These are phyloP conservation scores for Chaetura pelagica DNA, from an alignment of 2,113 vertebrate genomes.

Conservation along the genomic window DNA sequence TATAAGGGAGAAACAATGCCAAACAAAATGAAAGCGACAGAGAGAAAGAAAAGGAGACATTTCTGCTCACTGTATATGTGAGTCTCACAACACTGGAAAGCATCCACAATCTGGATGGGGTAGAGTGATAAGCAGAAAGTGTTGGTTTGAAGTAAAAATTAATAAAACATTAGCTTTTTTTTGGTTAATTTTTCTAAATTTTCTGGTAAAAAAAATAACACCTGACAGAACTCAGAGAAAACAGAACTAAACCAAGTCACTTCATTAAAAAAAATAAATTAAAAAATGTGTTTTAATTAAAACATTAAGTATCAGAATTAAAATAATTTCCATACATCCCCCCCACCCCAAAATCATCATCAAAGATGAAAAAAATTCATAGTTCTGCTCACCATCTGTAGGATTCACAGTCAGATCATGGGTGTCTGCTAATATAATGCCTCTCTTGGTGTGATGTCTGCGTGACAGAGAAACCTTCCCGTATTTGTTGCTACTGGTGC, in stretches of 20 bases:
- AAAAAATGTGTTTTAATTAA: not conserved
- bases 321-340: not conserved
- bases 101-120: not conserved
- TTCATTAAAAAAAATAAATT: not conserved
- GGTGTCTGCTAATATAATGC: constrained; percentile 48
- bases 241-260: not conserved
- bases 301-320: not conserved
- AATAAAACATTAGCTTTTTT: not conserved
- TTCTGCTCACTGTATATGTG: not conserved
- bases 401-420: constrained; percentile 24
- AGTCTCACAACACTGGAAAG: not conserved
- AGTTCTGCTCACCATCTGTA: constrained; percentile 53
- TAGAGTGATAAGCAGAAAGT: not conserved
- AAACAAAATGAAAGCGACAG: not conserved
- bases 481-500: not conserved
- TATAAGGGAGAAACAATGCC: not conserved
- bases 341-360: not conserved
- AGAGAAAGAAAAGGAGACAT: not conserved
- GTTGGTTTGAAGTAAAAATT: not conserved
- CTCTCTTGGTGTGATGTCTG: constrained; percentile 79
- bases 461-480: constrained; percentile 13
- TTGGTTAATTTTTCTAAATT: not conserved
- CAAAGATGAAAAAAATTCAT: not conserved
- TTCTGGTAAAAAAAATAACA: not conserved
- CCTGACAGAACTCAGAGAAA: not conserved